Base-by-base conservation (phyloP, 2,888 invertebrate genomes). In the Campoletis raptor region DNA sequence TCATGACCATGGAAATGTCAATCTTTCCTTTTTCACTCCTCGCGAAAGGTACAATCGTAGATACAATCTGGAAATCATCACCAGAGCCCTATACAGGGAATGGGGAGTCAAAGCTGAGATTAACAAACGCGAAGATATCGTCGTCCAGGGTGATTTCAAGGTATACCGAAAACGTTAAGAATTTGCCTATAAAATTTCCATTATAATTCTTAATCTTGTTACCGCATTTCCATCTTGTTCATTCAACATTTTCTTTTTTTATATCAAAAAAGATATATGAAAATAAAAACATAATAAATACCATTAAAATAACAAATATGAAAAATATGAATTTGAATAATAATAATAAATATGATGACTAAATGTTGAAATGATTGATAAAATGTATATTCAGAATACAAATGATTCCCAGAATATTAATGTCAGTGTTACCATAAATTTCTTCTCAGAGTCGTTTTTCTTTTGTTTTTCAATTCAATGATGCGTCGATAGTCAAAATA, bases 1-100 rank as follows among this genome's bases (percentile, higher is more conserved):
- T 94, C 99, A 99, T 94, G 99, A 99, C 94, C 95, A 96, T 88
- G 99, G 99, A 83, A 99, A 99, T 95, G 95, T 99, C 0, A 99
- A 99, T 95, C 95, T 99, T 88, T 98, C 98, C 0, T 98, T 99
- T 94, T 97, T 99, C 92, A 97, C 98, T 15, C 96, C 97, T 3
- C 96, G 97, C 88, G 96, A 97, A 89, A 95, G 96, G 82, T 99
- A 99, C 93, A 96, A 98, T 94, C 96, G 99, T 82, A 97, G 96
- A 91, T 96, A 97, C 91, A 99, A 99, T 95, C 95, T 99, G 92
- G 97, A 98, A 91, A 95, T 99, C 76, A 96, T 99, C 81, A 97
- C 97, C 76, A 96, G 97, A 89, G 97, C 98, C 12, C 94, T 99
- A 81, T 97, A 96, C 92, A 96, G 97, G 85, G 96, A 97, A 92